A percentile compares a stretch with the other conserved stretches of the same genome.
phyloP scores from a whole-genome alignment of 1,140 invertebrate species.

The Drosophila repletoides region DNA sequence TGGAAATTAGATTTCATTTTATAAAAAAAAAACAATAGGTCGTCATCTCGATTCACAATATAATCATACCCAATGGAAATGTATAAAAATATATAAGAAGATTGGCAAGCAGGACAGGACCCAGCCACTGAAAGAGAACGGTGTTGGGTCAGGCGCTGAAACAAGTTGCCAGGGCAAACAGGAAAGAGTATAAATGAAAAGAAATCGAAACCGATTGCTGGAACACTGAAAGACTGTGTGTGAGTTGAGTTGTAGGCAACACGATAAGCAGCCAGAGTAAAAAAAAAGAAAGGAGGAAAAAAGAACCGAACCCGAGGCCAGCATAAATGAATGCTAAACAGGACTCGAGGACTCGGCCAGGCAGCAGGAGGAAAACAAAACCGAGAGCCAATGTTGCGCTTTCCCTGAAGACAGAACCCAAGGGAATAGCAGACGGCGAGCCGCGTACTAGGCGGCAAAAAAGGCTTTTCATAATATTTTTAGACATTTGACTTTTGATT shows the following conservation, averaged over 20 bases:
- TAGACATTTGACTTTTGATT: conserved; percentile 81
- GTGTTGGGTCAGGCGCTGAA: neutral
- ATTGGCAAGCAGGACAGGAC: conserved; percentile 27
- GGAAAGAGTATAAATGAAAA: conserved; percentile 79
- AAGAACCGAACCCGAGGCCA: conserved; percentile 40
- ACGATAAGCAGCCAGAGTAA: conserved; percentile 59
- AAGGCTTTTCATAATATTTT: conserved; percentile 80
- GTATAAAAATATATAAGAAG: conserved; percentile 45
- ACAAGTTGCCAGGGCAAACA: conserved; percentile 40
- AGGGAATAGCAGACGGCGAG: conserved; percentile 15
- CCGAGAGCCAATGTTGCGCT: neutral
- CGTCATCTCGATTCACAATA: no score
- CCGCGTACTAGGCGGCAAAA: conserved; percentile 34
- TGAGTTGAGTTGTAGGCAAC: conserved; percentile 14
- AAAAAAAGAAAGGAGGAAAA: no score
- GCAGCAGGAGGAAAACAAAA: conserved; percentile 17
- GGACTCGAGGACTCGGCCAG: conserved; percentile 35
- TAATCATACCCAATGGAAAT: no score
- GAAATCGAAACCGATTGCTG: conserved; percentile 73
- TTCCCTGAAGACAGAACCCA: no score
- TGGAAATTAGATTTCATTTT: no score
- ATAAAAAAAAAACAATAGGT: no score
- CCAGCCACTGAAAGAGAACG: conserved; percentile 11
- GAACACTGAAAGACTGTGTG: neutral
- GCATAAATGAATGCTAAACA: conserved; percentile 77